Evolutionary conservation across 2,888 invertebrate genomes (phyloP), one percentile per base, ranked within the genome.

Genomic region (Acronicta aceris): DNA sequence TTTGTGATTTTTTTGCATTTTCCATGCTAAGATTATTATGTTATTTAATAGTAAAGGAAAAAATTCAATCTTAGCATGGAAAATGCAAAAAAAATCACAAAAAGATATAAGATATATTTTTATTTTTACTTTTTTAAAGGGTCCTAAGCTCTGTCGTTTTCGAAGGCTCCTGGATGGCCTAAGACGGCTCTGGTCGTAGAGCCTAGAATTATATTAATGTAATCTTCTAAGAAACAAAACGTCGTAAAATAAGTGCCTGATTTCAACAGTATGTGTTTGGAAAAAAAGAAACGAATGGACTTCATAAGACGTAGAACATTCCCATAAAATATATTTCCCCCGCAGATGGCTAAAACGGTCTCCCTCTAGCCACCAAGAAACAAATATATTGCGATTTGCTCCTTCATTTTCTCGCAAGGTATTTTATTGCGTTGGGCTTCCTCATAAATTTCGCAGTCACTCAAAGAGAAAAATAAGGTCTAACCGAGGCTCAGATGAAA

Each of bases 391-490:
- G 91, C 93, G 92, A 93, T 93, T 93, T 92, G 91, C 92, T 90
- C 93, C 92, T 94, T 93, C 94, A 94, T 94, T 93, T 93, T 92
- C 93, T 90, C 90, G 82, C 92, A 90, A 93, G 93, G 93, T 94
- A 93, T 93, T 94, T 94, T 94, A 94, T 94, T 94, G 91, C 93
- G 90, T 89, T 89, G 89, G 93, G 92, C 88, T 89, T 90, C 85
- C 90, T 85, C 94, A 92, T 94, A 94, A 94, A 94, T 94, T 94
- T 88, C 84, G 84, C 86, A 89, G 92, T 92, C 92, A 90, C 88
- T 92, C 92, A 89, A 88, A 83, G 89, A 89, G 90, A 93, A 93
- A 94, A 93, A 94, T 93, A 93, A 90, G 90, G 90, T 88, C 89
- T 89, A 87, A 82, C 84, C 78, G 81, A 75, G 76, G 81, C 85